Base-by-base conservation (phyloP, 92 coral and sea anemone genomes). In the Montipora capitata region DNA sequence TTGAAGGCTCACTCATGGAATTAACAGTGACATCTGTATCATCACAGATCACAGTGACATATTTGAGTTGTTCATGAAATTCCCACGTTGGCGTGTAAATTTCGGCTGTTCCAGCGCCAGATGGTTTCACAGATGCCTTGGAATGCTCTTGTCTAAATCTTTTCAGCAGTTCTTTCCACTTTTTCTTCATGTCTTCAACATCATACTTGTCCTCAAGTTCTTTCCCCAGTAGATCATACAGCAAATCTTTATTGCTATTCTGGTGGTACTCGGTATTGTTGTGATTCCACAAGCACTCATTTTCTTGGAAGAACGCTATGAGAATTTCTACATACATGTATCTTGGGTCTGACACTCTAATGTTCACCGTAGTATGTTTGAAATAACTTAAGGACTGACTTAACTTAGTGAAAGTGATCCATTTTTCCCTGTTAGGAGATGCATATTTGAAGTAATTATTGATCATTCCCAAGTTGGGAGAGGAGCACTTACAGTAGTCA, bases 61-160 rank as follows among this genome's bases (percentile, higher is more conserved):
- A 59, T 59, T 59, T 59, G n/a, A 59, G 65, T 59, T 59, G 3
- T 59, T 72, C 79, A 72, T 16, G 72, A 56, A 83, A 83, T 56
- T 52, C 79, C 45, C 69, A 83, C 0, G 72, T 1, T 39, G 74
- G 70, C 73, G 57, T 72, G 56, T 71, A 83, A 35, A 83, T 72
- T 1, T 57, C 88, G 2, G 61, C 41, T 18, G 80, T 73, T 14
- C 88, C 88, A n/a, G 88, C 58, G 2, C 88, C 80, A 72, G 69
- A 48, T 72, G 88, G 88, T 83, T 58, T 83, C 11, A 54, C 54
- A 54, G 72, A 72, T 8, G 88, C 80, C 62, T 73, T 83, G 41
- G 35, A 10, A 44, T 82, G 72, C 48, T 83, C 88, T 58, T 83
- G 57, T 45, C 51, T 81, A 59, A 81, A 69, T 18, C 12, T 41